phyloP scores from a whole-genome alignment of 2,888 invertebrate species.

The Nomada flava region DNA sequence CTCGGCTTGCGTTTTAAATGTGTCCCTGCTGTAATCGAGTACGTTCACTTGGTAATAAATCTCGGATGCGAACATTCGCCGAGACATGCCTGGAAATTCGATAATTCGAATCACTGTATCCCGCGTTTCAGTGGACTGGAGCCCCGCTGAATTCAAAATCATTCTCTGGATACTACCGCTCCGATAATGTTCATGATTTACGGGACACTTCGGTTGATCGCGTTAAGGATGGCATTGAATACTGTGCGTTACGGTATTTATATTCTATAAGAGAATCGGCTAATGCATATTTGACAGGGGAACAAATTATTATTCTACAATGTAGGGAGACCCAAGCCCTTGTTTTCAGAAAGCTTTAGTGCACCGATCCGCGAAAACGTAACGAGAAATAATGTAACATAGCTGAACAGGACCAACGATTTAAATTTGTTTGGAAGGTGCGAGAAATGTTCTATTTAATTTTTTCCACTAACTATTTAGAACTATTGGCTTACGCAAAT shows the following conservation, averaged over 20 bases:
- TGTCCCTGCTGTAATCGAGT: not conserved
- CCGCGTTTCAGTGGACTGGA: not conserved
- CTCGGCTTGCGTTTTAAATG: conserved; percentile 26
- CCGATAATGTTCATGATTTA: conserved; percentile 14
- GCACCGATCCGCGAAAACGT: too few relatives aligned
- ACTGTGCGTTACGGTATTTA: not conserved
- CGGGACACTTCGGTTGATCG: not conserved
- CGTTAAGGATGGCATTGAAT: conserved; percentile 3
- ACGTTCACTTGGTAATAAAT: conserved; percentile 25
- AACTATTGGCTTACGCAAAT: too few relatives aligned
- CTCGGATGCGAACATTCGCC: conserved; percentile 6
- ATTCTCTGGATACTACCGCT: not conserved
- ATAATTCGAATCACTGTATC: conserved; percentile 19
- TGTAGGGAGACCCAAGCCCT: too few relatives aligned
- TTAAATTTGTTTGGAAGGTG: too few relatives aligned
- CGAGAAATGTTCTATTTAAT: too few relatives aligned
- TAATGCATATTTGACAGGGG: not conserved
- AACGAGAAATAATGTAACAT: too few relatives aligned
- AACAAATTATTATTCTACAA: not conserved
- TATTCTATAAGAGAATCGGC: not conserved
- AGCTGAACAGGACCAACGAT: too few relatives aligned
- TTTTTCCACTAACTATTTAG: too few relatives aligned
- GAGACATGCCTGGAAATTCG: conserved; percentile 24
- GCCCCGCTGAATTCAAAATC: conserved; percentile 15
- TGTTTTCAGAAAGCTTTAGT: too few relatives aligned